These are phyloP conservation scores for Holothuria glaberrima DNA, from an alignment of 35 echinoderm and acorn worm species.

Conservation along the genomic window DNA sequence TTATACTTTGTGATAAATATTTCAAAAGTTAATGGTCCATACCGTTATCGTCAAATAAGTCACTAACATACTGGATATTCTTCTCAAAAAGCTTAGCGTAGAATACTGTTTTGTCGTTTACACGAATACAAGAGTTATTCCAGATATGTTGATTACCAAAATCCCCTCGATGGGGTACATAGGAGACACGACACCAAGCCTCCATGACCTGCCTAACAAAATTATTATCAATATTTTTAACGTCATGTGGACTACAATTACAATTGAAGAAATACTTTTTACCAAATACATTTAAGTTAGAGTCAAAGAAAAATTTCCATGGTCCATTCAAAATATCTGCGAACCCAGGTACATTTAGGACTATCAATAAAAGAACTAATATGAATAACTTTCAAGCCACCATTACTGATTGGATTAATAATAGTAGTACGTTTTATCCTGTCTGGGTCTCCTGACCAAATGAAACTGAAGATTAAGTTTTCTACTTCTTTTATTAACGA, in stretches of 20 bases:
- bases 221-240: slow-evolving; percentile 17
- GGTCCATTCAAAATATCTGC: slow-evolving; percentile 15
- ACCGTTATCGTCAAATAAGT: slow-evolving; percentile 28
- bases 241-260: slow-evolving; percentile 29
- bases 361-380: slow-evolving; percentile 29
- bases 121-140: slow-evolving; percentile 38
- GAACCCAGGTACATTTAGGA: slow-evolving; percentile 11
- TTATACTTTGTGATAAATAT: slow-evolving; percentile 11
- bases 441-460: too few species aligned
- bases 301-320: slow-evolving; percentile 31
- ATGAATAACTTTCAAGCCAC: slow-evolving; percentile 17
- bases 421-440: neutral
- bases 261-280: slow-evolving; percentile 39
- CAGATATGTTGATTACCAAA: slow-evolving; percentile 26
- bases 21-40: slow-evolving; percentile 31
- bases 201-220: slow-evolving; percentile 43
- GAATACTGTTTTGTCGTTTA: slow-evolving; percentile 12
- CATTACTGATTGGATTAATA: slow-evolving; percentile 10
- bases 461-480: too few species aligned
- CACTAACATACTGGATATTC: slow-evolving; percentile 38
- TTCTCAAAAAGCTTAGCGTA: neutral
- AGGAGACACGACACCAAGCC: slow-evolving; percentile 34
- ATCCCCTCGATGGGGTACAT: neutral
- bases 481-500: neutral
- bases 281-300: neutral